Conservation (phyloP, 2,797 vertebrate species). For the Neosilurus hyrtlii region DNA sequence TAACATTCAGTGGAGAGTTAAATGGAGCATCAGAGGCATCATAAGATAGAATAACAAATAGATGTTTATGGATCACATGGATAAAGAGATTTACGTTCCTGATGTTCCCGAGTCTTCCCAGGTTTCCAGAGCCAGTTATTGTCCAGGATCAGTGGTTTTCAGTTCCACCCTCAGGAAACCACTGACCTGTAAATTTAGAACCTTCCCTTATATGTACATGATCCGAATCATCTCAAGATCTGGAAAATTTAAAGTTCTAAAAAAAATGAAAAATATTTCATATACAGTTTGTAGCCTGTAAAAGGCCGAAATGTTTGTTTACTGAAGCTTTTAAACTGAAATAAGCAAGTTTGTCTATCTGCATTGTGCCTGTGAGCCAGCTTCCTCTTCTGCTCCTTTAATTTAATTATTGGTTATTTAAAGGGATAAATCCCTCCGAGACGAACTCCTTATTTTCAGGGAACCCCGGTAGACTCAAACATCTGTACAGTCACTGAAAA, state of each 20-base stretch:
- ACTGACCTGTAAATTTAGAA: not conserved
- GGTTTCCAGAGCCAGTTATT: not conserved
- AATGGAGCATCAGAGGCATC: not conserved
- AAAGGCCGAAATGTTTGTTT: no score
- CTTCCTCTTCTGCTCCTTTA: not conserved
- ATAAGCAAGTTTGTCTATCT: conserved; percentile 9
- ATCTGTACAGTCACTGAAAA: not conserved
- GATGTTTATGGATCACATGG: not conserved
- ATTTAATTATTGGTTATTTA: conserved; percentile 14
- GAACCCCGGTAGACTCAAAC: conserved; percentile 7
- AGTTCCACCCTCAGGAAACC: not conserved
- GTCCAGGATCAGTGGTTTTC: not conserved
- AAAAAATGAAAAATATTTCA: no score
- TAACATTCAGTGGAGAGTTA: not conserved
- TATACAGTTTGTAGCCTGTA: no score
- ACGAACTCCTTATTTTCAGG: not conserved
- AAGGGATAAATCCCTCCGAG: conserved; percentile 14
- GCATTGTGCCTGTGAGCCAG: not conserved
- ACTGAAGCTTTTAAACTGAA: not conserved
- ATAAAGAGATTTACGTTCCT: not conserved
- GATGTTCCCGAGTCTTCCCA: no score
- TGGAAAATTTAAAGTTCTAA: no score
- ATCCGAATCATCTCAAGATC: not conserved
- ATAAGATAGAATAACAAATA: not conserved
- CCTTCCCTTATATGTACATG: not conserved